A percentile compares a stretch with the other conserved stretches of the same genome.
Evolutionary conservation across 2,797 vertebrate genomes (phyloP).

Genomic region (Momotus momota): DNA sequence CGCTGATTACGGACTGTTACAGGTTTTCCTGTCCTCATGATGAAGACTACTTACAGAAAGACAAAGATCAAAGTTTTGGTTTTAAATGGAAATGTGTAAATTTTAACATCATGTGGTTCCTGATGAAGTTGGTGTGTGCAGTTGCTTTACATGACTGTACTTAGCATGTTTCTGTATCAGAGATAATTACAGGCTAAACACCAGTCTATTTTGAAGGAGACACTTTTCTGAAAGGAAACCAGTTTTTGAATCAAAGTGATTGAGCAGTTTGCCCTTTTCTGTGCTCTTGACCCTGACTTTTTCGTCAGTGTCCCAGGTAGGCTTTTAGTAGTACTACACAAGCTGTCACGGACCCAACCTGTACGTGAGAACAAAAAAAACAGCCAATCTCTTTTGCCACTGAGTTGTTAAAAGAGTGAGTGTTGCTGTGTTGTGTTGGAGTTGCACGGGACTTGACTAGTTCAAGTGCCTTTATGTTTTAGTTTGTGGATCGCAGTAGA

Average conservation of each 20-base stretch:
- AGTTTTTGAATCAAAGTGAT: neutral
- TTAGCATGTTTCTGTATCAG: neutral
- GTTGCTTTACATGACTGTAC: neutral
- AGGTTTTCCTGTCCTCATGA: neutral
- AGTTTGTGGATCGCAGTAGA: neutral
- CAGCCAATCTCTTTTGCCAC: neutral
- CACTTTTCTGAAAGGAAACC: neutral
- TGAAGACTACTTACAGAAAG: neutral
- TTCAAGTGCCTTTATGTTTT: neutral
- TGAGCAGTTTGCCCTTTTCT: neutral
- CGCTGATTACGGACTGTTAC: rapidly evolving
- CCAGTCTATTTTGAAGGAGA: neutral
- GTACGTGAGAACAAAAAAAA: neutral
- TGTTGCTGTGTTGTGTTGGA: neutral
- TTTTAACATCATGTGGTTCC: neutral
- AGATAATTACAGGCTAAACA: neutral
- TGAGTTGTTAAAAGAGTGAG: neutral
- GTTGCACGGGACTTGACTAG: neutral
- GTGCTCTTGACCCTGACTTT: neutral
- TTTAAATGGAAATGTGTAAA: neutral
- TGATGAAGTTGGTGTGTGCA: neutral
- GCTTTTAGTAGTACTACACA: neutral
- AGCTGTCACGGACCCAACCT: neutral
- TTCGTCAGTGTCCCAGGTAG: neutral
- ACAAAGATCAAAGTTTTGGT: neutral